These are phyloP conservation scores for Lota lota DNA, from an alignment of 2,113 vertebrate species.

Conservation along the genomic window DNA sequence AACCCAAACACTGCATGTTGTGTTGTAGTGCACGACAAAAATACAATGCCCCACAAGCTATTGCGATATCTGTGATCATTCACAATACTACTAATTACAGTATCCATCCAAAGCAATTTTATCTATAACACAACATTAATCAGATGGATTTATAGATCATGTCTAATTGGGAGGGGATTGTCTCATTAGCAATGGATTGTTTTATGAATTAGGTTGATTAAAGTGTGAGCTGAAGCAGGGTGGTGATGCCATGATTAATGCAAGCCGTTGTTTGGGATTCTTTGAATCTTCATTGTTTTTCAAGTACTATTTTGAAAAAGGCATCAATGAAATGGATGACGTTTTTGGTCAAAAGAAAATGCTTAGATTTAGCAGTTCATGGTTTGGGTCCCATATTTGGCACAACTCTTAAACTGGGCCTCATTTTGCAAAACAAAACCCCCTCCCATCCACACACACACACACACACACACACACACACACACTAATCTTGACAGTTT, in stretches of 20 bases:
- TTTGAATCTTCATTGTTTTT: constrained; percentile 23
- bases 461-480: too few species aligned
- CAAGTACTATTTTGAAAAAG: constrained; percentile 14
- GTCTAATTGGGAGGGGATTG: constrained; percentile 39
- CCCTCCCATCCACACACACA: not conserved
- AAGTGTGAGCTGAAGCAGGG: constrained; percentile 31
- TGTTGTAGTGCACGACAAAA: not conserved
- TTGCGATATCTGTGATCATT: constrained; percentile 43
- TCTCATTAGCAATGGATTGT: constrained; percentile 44
- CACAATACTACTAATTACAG: constrained; percentile 46
- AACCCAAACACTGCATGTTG: constrained; percentile 1
- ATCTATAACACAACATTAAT: constrained; percentile 48
- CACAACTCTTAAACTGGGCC: not conserved
- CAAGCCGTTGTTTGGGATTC: constrained; percentile 21
- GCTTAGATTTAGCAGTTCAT: constrained; percentile 1
- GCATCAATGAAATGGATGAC: constrained; percentile 13
- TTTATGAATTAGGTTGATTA: constrained; percentile 59
- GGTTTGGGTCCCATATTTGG: not conserved
- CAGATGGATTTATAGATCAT: constrained; percentile 43
- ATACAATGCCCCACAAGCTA: constrained; percentile 14
- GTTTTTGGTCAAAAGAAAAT: constrained; percentile 9
- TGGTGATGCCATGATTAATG: constrained; percentile 50
- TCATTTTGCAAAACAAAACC: not conserved
- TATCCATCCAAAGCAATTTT: constrained; percentile 34
- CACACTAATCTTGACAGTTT: not conserved